Percentiles rank a stretch among this genome's conserved stretches.
phyloP scores from a whole-genome alignment of 2,888 invertebrate species.

The Liopterus haemorrhoidalis region DNA sequence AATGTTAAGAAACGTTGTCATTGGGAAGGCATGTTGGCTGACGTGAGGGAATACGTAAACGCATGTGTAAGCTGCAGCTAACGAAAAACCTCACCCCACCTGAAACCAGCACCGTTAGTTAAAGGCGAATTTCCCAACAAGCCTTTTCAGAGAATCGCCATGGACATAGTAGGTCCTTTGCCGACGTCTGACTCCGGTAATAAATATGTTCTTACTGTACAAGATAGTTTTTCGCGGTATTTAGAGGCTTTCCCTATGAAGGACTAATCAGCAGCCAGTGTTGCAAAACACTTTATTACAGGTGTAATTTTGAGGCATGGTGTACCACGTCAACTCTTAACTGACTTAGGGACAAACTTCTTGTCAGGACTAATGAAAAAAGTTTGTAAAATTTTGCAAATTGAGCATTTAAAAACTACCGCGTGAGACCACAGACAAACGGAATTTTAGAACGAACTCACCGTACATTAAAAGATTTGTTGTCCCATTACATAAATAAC shows the following conservation, averaged over 20 bases:
- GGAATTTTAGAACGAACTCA: slow-evolving; percentile 10
- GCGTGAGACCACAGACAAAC: slow-evolving; percentile 5
- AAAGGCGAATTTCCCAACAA: background rate
- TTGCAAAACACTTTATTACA: slow-evolving; percentile 23
- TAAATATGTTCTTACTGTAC: slow-evolving; percentile 27
- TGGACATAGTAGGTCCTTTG: slow-evolving; percentile 11
- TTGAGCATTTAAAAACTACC: slow-evolving; percentile 1
- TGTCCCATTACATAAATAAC: slow-evolving; percentile 9
- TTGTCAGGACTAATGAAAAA: slow-evolving; percentile 13
- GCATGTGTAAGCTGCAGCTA: slow-evolving; percentile 27
- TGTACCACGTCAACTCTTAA: slow-evolving; percentile 14
- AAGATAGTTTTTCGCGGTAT: slow-evolving; percentile 29
- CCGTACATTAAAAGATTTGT: slow-evolving; percentile 11
- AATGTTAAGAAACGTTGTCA: slow-evolving; percentile 21
- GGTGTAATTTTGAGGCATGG: slow-evolving; percentile 17
- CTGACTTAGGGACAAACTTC: slow-evolving; percentile 19
- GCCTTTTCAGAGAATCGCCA: slow-evolving; percentile 13
- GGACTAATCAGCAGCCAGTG: slow-evolving; percentile 30
- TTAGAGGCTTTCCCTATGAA: slow-evolving; percentile 29
- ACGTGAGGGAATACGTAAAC: slow-evolving; percentile 25
- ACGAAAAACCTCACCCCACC: slow-evolving; percentile 9
- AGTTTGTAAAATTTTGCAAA: slow-evolving; percentile 8
- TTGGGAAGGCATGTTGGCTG: slow-evolving; percentile 25
- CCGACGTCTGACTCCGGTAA: slow-evolving; percentile 18
- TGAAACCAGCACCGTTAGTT: slow-evolving; percentile 4